Conservation (phyloP, 2,113 vertebrate species). For the Chlorodrepanis virens region DNA sequence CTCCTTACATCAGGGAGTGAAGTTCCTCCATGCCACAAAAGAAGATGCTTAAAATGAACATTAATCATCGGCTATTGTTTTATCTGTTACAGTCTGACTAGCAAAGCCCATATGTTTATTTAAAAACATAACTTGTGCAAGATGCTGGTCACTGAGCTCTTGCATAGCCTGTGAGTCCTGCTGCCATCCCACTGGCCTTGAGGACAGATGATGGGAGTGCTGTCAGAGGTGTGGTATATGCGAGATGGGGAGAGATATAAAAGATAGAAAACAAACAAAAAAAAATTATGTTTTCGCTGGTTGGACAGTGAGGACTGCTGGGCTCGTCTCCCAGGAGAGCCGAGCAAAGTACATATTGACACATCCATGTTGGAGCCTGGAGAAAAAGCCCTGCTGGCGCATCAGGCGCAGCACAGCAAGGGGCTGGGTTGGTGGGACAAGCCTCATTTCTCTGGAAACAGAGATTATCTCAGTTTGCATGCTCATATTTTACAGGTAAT, state of each 20-base stretch:
- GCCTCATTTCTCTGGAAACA: background rate
- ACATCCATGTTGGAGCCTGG: background rate
- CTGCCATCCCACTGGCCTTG: background rate
- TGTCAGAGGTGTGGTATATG: background rate
- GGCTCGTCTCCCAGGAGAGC: background rate
- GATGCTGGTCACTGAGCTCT: background rate
- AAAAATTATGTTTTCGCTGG: rapidly evolving
- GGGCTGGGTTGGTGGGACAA: background rate
- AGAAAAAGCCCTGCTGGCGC: background rate
- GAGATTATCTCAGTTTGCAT: background rate
- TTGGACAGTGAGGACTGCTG: background rate
- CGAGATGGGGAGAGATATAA: background rate
- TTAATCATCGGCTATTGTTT: background rate
- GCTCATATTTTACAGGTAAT: background rate
- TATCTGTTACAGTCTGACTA: background rate
- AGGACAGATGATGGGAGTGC: background rate
- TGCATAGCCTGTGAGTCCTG: background rate
- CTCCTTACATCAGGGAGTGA: background rate
- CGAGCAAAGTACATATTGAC: conserved; percentile 16
- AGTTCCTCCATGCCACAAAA: background rate
- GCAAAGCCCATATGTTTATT: background rate
- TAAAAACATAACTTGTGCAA: background rate
- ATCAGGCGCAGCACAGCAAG: rapidly evolving
- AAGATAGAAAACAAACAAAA: background rate
- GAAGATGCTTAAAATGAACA: background rate